These are phyloP conservation scores for Ameiurus melas DNA, from an alignment of 2,113 vertebrate species.

Conservation along the genomic window DNA sequence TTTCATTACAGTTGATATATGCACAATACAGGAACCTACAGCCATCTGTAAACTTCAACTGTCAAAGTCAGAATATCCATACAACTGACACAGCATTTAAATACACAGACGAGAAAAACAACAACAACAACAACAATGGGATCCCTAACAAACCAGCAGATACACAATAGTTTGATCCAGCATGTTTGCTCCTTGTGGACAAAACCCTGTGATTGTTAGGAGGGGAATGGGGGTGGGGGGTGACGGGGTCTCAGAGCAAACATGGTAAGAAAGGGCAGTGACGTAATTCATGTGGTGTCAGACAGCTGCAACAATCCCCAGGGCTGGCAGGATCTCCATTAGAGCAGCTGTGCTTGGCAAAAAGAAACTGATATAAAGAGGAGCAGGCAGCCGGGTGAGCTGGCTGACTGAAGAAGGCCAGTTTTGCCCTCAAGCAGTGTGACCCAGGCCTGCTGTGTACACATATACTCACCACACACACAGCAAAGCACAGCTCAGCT, in stretches of 20 bases:
- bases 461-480: conserved; percentile 31
- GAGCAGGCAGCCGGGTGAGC: not conserved
- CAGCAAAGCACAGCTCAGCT: conserved; percentile 31
- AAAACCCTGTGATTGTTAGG: conserved; percentile 11
- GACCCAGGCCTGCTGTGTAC: not conserved
- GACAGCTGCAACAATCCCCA: conserved; percentile 30
- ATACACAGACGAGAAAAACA: not conserved
- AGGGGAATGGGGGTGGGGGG: not conserved
- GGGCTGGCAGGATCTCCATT: conserved; percentile 36
- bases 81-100: not conserved
- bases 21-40: not conserved
- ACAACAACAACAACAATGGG: conserved; percentile 14
- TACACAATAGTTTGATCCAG: conserved; percentile 18
- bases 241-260: not conserved
- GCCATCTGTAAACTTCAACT: not conserved
- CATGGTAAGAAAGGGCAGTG: conserved; percentile 35
- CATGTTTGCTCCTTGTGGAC: conserved; percentile 10
- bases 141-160: not conserved
- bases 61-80: conserved; percentile 20
- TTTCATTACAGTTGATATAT: not conserved
- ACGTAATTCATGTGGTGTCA: conserved; percentile 25
- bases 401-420: not conserved
- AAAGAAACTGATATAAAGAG: conserved; percentile 17
- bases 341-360: conserved; percentile 27
- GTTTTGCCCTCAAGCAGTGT: conserved; percentile 14